Base-by-base conservation (phyloP, 37 sponge, comb jelly and placozoan species). In the Theonella swinhoei region DNA sequence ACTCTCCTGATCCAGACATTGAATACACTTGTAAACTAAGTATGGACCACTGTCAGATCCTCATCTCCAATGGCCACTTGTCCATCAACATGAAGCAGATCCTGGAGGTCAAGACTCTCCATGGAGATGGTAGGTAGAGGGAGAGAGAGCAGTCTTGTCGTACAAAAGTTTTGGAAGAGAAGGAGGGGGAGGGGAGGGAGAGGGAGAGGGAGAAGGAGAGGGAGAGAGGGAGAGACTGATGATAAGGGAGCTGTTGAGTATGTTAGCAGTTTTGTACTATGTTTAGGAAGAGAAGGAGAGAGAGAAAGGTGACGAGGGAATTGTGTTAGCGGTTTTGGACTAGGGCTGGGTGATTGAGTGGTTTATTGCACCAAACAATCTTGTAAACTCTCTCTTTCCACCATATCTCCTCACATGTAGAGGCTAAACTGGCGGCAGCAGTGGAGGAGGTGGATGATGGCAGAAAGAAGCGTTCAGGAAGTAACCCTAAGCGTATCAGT, bases 21-120 rank as follows among this genome's bases (percentile, higher is more conserved):
- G 76, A 60, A 42, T 83, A 82, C 62, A 25, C 40, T 39, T 78
- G 83, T 32, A 66, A 74, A 42, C 68, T 83, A n/a, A 89, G 84
- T 47, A 25, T 64, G 7, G 84, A 89, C 78, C 89, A 89, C 65
- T 26, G 28, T 70, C 58, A 89, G 70, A 70, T 89, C 37, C 26
- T 89, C 23, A 73, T 89, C 68, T 70, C 74, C 1, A 35, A 77
- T 9, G 65, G 73, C 37, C 89, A 89, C 74, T 11, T 19, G 4
- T 64, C 68, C 28, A 78, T 89, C 68, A 42, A 22, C 59, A 83
- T 89, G 83, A 77, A 70, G 59, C 74, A 74, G 64, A 83, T 89
- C 43, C 77, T 89, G 62, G 84, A 89, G 68, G 77, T 89, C 20
- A 78, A 83, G 62, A 77, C 84, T 0, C 41, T 74, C 62, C 25